These are phyloP conservation scores for Saccostrea cuccullata DNA, from an alignment of 1,140 invertebrate species.

Conservation along the genomic window DNA sequence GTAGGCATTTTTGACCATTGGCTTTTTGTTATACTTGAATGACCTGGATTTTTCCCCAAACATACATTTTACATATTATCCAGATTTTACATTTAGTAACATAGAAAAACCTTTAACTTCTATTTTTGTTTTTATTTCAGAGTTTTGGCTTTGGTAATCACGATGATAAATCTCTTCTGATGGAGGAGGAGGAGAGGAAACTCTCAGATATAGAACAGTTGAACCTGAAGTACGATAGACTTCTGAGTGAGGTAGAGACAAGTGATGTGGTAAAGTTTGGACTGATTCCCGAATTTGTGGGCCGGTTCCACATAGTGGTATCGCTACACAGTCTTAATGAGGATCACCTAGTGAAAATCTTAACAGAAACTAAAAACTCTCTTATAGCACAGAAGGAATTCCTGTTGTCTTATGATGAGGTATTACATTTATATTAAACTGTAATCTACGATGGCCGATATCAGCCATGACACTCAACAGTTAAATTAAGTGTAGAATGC, in stretches of 20 bases:
- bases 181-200: background rate
- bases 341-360: conserved; percentile 94
- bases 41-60: too few relatives aligned
- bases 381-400: conserved; percentile 91
- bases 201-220: conserved; percentile 1
- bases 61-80: too few relatives aligned
- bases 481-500: too few relatives aligned
- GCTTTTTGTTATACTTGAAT: too few relatives aligned
- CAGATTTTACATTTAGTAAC: background rate
- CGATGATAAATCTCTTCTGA: background rate
- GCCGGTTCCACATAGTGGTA: conserved; percentile 89
- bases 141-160: conserved; percentile 6
- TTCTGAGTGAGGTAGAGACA: conserved; percentile 93
- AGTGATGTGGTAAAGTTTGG: conserved; percentile 97
- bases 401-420: conserved; percentile 88
- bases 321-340: conserved; percentile 97
- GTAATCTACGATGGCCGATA: too few relatives aligned
- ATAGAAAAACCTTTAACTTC: too few relatives aligned
- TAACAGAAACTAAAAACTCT: conserved; percentile 98
- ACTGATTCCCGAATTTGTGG: conserved; percentile 92
- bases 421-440: conserved; percentile 71
- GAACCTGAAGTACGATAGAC: conserved; percentile 82
- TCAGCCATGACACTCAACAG: too few relatives aligned
- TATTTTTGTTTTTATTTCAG: conserved; percentile 21
- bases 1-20: too few relatives aligned